phyloP scores from a whole-genome alignment of 2,888 invertebrate genomes.

The Abscondita cerata region DNA sequence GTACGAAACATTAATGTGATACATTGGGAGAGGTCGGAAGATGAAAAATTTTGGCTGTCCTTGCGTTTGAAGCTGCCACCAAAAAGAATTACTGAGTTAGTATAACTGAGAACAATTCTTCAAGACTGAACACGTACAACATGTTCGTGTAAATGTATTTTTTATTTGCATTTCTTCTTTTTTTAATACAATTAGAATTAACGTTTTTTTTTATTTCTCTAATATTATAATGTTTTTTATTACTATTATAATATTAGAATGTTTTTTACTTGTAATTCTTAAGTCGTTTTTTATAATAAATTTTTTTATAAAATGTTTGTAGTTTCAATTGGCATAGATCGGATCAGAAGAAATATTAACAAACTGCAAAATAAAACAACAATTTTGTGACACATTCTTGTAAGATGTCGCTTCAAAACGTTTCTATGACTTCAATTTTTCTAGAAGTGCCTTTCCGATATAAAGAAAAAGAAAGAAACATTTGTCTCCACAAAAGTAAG shows the following conservation, averaged over 20 bases:
- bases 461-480: too few relatives aligned
- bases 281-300: slow-evolving; percentile 6
- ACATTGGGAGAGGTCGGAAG: slow-evolving; percentile 57
- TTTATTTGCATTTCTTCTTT: slow-evolving; percentile 33
- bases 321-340: too few relatives aligned
- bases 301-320: neutral
- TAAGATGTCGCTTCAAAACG: too few relatives aligned
- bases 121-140: slow-evolving; percentile 51
- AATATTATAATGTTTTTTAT: slow-evolving; percentile 20
- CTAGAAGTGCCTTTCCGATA: too few relatives aligned
- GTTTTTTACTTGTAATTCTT: neutral
- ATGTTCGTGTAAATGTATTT: slow-evolving; percentile 51
- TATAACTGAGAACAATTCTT: slow-evolving; percentile 39
- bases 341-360: too few relatives aligned
- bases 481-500: too few relatives aligned
- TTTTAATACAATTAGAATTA: too few relatives aligned
- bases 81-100: slow-evolving; percentile 41
- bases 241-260: slow-evolving; percentile 18
- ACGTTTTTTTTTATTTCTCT: too few relatives aligned
- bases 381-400: too few relatives aligned
- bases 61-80: slow-evolving; percentile 70
- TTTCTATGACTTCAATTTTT: too few relatives aligned
- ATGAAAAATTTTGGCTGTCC: slow-evolving; percentile 68
- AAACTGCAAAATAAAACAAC: too few relatives aligned
- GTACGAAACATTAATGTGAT: slow-evolving; percentile 61